Conservation (phyloP, 35 echinoderm and acorn worm species). For the Holothuria glaberrima region DNA sequence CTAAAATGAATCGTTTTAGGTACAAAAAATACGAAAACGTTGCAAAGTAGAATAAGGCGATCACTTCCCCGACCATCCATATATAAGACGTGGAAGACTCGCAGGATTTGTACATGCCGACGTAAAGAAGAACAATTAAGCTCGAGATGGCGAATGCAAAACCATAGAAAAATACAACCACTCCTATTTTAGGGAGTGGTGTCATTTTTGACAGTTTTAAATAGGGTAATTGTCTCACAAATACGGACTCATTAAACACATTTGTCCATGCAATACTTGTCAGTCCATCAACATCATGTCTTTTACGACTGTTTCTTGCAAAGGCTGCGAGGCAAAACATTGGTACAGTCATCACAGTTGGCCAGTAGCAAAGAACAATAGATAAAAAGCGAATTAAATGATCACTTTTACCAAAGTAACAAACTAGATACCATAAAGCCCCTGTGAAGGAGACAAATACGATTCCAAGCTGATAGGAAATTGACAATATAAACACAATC, state of each 20-base stretch:
- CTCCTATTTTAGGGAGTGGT: background rate
- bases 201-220: background rate
- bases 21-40: constrained; percentile 21
- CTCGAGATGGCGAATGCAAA: too few species aligned
- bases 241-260: background rate
- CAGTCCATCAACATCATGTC: background rate
- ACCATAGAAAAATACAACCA: too few species aligned
- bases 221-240: too few species aligned
- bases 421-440: background rate
- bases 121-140: background rate
- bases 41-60: background rate
- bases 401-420: background rate
- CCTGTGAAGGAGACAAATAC: background rate
- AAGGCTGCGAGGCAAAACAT: background rate
- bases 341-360: background rate
- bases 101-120: background rate
- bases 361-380: background rate
- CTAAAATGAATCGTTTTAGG: background rate
- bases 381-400: constrained; percentile 9
- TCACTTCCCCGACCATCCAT: background rate
- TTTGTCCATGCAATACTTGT: background rate
- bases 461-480: background rate
- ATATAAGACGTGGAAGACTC: background rate
- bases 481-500: background rate
- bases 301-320: too few species aligned